Percentiles rank a stretch among this genome's conserved stretches.
Evolutionary conservation across 23 tunicate genomes (phyloP).

Genomic region (Trididemnum clinides): DNA sequence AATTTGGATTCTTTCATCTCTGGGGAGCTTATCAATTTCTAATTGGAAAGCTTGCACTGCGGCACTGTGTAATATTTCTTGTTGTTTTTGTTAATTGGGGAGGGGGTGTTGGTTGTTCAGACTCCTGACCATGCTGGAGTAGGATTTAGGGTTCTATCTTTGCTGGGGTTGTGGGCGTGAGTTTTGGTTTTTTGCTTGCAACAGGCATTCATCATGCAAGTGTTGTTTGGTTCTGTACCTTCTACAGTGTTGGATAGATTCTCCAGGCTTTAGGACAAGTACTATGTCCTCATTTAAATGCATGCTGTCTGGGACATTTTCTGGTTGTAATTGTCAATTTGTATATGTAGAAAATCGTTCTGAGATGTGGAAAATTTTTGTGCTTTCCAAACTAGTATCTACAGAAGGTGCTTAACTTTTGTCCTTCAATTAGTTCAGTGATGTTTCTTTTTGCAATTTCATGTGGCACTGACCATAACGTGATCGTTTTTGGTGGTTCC

Average conservation of each 20-base stretch:
- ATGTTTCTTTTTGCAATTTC: neutral
- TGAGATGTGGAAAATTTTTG: neutral
- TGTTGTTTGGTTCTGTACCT: no score
- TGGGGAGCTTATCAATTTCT: neutral
- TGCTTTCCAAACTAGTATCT: neutral
- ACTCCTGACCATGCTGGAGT: no score
- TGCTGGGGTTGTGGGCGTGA: no score
- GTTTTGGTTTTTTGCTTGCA: no score
- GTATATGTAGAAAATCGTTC: neutral
- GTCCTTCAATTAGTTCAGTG: neutral
- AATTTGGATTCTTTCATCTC: neutral
- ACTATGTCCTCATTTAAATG: neutral
- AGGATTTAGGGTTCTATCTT: no score
- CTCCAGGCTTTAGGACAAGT: neutral
- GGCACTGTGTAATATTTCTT: neutral
- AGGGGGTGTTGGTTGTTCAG: neutral
- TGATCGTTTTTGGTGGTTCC: neutral
- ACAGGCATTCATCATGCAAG: no score
- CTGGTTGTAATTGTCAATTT: neutral
- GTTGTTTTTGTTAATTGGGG: neutral
- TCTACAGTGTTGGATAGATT: neutral
- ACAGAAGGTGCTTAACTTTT: neutral
- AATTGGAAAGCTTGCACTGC: neutral
- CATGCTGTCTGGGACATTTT: neutral
- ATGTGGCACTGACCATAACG: neutral